phyloP scores from a whole-genome alignment of 2,797 vertebrate species.

The Xenops minutus region DNA sequence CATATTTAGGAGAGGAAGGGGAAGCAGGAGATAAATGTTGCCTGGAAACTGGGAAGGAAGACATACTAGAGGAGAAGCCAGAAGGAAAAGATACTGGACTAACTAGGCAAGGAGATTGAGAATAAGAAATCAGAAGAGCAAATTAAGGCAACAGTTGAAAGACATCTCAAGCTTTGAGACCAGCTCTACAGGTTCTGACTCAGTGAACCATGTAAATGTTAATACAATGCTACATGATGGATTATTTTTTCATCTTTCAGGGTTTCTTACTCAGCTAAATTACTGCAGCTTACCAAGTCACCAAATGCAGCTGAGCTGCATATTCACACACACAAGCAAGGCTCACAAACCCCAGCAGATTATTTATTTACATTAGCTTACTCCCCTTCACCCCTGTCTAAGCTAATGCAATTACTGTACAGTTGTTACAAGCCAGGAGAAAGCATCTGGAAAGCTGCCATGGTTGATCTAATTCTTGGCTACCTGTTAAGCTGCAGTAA shows the following conservation, averaged over 20 bases:
- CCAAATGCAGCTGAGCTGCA: background rate
- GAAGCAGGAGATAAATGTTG: background rate
- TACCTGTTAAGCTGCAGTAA: constrained; percentile 62
- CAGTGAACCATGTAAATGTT: background rate
- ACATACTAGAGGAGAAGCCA: constrained; percentile 34
- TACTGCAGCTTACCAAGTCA: constrained; percentile 57
- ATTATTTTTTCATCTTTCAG: background rate
- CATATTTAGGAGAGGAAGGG: background rate
- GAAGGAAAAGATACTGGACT: constrained; percentile 23
- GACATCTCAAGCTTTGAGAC: constrained; percentile 1
- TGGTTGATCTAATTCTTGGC: background rate
- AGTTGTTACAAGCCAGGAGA: background rate
- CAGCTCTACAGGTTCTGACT: background rate
- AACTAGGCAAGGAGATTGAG: constrained; percentile 10
- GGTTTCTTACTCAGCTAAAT: constrained; percentile 2
- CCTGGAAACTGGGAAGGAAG: constrained; percentile 27
- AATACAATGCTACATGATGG: background rate
- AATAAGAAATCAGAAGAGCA: constrained; percentile 30
- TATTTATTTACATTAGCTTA: background rate
- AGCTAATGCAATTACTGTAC: background rate
- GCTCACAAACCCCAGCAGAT: background rate
- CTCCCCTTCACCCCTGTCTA: background rate
- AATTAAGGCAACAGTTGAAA: constrained; percentile 23
- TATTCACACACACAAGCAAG: background rate
- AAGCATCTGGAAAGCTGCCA: background rate